Base-by-base conservation (phyloP, 2,797 vertebrate genomes). In the Catamblyrhynchus diadema region DNA sequence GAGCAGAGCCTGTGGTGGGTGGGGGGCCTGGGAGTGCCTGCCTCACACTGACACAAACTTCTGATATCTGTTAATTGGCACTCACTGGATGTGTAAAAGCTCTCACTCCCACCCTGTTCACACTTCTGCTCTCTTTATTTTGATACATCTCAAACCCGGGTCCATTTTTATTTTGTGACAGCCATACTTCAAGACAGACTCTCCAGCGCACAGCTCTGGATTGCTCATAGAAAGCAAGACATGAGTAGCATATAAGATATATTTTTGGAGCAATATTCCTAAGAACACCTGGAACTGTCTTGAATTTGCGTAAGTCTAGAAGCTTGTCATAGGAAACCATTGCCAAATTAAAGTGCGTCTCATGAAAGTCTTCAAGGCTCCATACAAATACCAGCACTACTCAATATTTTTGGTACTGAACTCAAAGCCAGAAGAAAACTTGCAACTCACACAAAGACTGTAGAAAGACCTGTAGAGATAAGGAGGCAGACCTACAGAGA, bases 211-310 rank as follows among this genome's bases (percentile, higher is more conserved):
- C 6, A 11, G 64, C 47, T 82, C 51, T 88, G n/a, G 18, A 35
- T 67, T 83, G 20, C 57, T 94, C 53, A 37, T 20, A 65, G 57
- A 74, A 93, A 96, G 37, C 69, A 88, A 93, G 82, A 33, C 27
- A 33, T 44, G 23, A 88, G 28, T 33, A 87, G 42, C 18, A 17
- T 57, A 27, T 22, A 50, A 89, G n/a, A 65, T 22, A 3, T 27
- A 81, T 74, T 96, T 95, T 93, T 83, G 73, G 61, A 91, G 47
- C 19, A 50, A 25, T 41, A n/a, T 86, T 88, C 61, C 75, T 93
- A 61, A 84, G 74, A 93, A 3, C 42, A 66, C 25, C 32, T 87
- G 71, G 67, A 91, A 50, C 65, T 71, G 35, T 61, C 69, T 87
- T 81, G 54, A 86, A 78, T 94, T 93, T 88, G 44, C 11, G 4